Evolutionary conservation across 2,113 vertebrate genomes (phyloP).

Genomic region (Craseonycteris thonglongyai): DNA sequence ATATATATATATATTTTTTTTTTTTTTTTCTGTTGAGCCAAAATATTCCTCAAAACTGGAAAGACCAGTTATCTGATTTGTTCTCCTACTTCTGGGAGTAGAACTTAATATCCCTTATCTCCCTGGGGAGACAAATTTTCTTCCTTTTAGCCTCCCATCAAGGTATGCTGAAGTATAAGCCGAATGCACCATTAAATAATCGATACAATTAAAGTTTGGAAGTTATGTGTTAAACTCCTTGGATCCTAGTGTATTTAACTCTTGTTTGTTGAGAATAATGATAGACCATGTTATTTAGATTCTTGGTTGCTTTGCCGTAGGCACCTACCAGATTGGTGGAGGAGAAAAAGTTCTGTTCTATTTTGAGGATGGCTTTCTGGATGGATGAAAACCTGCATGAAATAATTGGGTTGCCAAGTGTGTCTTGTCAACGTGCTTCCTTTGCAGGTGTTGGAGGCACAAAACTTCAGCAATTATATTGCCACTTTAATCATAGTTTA

Average conservation of each 20-base stretch:
- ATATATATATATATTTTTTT: too few species aligned
- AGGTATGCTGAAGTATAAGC: not conserved
- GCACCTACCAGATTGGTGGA: not conserved
- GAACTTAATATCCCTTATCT: not conserved
- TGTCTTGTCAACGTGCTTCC: constrained; percentile 10
- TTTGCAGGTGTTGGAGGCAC: constrained; percentile 36
- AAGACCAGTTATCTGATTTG: constrained; percentile 9
- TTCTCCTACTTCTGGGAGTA: not conserved
- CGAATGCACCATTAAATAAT: not conserved
- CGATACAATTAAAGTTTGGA: not conserved
- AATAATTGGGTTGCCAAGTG: constrained; percentile 70
- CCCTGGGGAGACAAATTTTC: not conserved
- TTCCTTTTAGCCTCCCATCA: not conserved
- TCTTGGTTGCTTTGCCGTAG: not conserved
- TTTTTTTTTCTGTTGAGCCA: not conserved
- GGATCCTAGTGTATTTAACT: not conserved
- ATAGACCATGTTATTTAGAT: not conserved
- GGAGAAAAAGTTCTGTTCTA: constrained; percentile 2
- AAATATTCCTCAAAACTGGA: constrained; percentile 27
- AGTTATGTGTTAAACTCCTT: not conserved
- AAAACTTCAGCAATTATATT: constrained; percentile 45
- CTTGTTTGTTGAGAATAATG: not conserved
- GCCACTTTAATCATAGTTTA: constrained; percentile 34
- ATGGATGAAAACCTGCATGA: constrained; percentile 15
- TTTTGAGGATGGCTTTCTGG: constrained; percentile 34